Base-by-base conservation (phyloP, 2,797 vertebrate genomes). In the Chelonia mydas region DNA sequence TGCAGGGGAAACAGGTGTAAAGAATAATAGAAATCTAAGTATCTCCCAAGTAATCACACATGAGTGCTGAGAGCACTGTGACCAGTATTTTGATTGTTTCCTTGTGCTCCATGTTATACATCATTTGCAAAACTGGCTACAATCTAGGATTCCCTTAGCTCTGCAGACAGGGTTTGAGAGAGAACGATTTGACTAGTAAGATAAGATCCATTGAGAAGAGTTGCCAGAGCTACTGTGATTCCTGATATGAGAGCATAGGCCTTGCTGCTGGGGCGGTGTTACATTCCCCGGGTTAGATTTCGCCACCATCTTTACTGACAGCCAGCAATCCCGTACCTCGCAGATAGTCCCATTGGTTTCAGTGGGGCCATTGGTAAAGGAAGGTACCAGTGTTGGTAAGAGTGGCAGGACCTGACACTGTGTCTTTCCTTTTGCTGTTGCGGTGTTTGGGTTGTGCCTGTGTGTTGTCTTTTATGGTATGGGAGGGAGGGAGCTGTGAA, bases 381-480 rank as follows among this genome's bases (percentile, higher is more conserved):
- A 88, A 92, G 91, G 11, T 86, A 79, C 55, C 27, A 68, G n/a
- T 3, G 88, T 95, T 92, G 96, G 51, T 59, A 89, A 54, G 83
- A 50, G 1, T 3, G 86, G 81, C 84, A 94, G 92, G 92, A 95
- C 86, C 90, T 19, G 28, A 80, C 13, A 33, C 59, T 7, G 31
- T 92, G 87, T 84, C 90, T 93, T 93, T 47, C 77, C 72, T 87
- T 85, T 86, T 65, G 82, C 25, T 88, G 5, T 5, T 90, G 84
- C 90, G 91, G 54, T 0, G 3, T 96, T 93, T 95, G 90, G 84
- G 11, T 78, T 51, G 37, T 83, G 77, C 85, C 80, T 81, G 23
- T 5, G 37, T 27, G 41, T 76, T 76, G 72, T 79, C 0, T 0
- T 78, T 54, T 81, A 72, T 47, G 11, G 37, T 15, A 84, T 54